Evolutionary conservation across 2,888 invertebrate genomes (phyloP), one percentile per base, ranked within the genome.

Genomic region (Oscheius sp.): DNA sequence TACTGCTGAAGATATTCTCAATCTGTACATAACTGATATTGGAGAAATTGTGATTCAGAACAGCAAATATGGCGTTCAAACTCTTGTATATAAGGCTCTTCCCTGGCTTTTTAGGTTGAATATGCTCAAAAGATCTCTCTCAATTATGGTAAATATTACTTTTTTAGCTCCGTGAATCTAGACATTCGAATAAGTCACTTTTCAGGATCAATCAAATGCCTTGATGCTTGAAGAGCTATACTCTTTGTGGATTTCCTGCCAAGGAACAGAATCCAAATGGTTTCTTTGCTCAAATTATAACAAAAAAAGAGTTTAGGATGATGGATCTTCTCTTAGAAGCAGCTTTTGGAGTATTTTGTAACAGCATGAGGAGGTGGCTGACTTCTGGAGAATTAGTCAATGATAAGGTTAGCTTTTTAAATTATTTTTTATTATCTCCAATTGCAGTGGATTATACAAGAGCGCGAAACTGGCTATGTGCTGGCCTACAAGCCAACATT

Each of bases 361-460:
- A 53, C 39, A 39, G 39, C 4, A 12, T 66, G 3, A 53, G 66
- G 3, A 31, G 33, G 8, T 66, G 66, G 66, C n/a, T 66, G 1
- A 66, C 29, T 15, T 6, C 27, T 31, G 66, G 66, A 15, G 46
- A 55, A 31, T 23, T 66, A 20, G 31, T 34, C 17, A 29, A 46
- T n/a, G 23, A 55, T 15, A 27, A 37, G 34, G 39, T 42, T 12
- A 39, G 58, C 25, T 17, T 12, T 6, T 4, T 37, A 8, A 15
- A 15, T 23, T 10, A 20, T 25, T n/a, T 57, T 37, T 34, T 5
- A 34, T 6, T 57, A 5, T 34, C 17, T 34, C 2, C 23, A n/a
- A n/a, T 37, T 58, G 39, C 25, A 64, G 64, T 64, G 64, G 64
- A 48, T 64, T 1, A 64, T 64, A 12, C 45, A 45, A 29, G 29